Percentiles rank a stretch among this genome's conserved stretches.
Evolutionary conservation across 2,888 invertebrate genomes (phyloP).

Genomic region (Caenorhabditis sp.): DNA sequence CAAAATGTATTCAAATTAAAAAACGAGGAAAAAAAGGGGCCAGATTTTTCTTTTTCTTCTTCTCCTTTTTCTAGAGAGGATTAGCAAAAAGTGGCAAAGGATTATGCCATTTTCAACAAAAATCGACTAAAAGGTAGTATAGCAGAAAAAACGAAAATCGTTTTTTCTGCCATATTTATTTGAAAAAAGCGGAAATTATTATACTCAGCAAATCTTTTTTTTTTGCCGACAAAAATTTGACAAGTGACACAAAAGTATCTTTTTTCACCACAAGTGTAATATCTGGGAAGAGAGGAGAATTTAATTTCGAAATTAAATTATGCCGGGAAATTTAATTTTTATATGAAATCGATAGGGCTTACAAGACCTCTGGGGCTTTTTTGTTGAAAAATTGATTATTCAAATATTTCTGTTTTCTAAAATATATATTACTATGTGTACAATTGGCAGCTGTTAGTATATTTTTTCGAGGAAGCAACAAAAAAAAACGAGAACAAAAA

Average conservation of each 20-base stretch:
- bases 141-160: not conserved
- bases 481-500: not conserved
- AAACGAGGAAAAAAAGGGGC: not conserved
- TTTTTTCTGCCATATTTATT: not conserved
- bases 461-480: not conserved
- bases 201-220: not conserved
- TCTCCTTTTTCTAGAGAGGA: no score
- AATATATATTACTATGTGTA: not conserved
- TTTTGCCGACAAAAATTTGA: not conserved
- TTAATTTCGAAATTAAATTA: no score
- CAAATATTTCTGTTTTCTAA: not conserved
- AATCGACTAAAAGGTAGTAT: not conserved
- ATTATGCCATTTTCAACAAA: not conserved
- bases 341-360: no score
- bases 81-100: not conserved
- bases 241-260: not conserved
- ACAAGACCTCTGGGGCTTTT: no score
- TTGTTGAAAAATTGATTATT: no score
- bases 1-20: not conserved
- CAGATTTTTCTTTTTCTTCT: not conserved
- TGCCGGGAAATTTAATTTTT: no score
- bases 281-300: no score
- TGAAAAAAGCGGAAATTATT: not conserved
- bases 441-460: not conserved
- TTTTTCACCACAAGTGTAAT: no score